These are phyloP conservation scores for Proteles cristata DNA, from an alignment of 2,113 vertebrate species.

Conservation along the genomic window DNA sequence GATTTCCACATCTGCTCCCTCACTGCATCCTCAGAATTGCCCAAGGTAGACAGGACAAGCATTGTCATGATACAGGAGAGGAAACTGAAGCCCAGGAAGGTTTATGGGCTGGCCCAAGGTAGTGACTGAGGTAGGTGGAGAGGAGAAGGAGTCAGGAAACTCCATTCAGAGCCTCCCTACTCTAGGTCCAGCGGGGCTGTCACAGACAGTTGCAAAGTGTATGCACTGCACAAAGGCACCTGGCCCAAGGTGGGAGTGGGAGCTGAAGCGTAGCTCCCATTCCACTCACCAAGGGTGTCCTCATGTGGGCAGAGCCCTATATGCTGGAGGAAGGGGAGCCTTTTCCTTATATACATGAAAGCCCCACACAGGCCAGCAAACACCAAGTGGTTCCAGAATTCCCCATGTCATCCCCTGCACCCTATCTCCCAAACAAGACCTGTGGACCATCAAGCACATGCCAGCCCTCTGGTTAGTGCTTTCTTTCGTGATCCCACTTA, in stretches of 20 bases:
- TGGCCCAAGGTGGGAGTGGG: not conserved
- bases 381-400: not conserved
- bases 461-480: not conserved
- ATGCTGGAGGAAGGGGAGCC: not conserved
- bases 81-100: not conserved
- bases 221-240: not conserved
- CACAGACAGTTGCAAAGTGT: not conserved
- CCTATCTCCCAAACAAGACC: not conserved
- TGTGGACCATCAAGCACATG: not conserved
- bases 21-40: not conserved
- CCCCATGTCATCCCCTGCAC: not conserved
- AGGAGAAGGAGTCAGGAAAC: not conserved
- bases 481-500: not conserved
- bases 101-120: not conserved
- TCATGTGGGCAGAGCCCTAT: not conserved
- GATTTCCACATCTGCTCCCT: conserved; percentile 27
- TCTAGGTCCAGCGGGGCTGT: not conserved
- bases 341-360: not conserved
- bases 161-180: not conserved
- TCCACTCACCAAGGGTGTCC: not conserved
- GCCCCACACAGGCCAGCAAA: not conserved
- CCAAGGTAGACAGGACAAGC: not conserved
- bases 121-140: no score
- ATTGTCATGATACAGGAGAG: not conserved
- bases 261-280: not conserved